These are phyloP conservation scores for Mizuhopecten yessoensis DNA, from an alignment of 1,140 invertebrate genomes.

Conservation along the genomic window DNA sequence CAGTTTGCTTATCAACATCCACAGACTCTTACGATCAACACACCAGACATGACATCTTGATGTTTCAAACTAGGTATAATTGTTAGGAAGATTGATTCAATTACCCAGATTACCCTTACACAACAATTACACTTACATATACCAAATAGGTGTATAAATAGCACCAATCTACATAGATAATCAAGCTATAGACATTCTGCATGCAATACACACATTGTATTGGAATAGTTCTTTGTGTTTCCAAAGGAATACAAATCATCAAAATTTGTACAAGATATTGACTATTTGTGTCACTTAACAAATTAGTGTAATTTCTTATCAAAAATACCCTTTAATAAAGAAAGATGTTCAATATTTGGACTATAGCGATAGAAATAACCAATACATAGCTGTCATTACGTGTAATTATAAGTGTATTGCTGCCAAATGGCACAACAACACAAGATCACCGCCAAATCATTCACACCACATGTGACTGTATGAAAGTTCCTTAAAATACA, in stretches of 20 bases:
- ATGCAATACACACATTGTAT: too few species aligned
- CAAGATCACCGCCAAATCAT: too few species aligned
- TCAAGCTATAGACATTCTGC: too few species aligned
- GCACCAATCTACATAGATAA: too few species aligned
- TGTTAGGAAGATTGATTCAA: neutral
- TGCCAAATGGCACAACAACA: neutral
- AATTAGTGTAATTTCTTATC: neutral
- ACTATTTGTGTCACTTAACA: neutral
- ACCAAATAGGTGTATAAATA: neutral
- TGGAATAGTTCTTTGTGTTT: too few species aligned
- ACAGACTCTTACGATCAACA: too few species aligned
- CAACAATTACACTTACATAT: neutral
- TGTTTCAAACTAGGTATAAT: neutral
- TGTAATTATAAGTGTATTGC: neutral
- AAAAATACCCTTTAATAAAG: neutral
- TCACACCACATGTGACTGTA: too few species aligned
- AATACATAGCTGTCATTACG: neutral
- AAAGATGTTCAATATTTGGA: neutral
- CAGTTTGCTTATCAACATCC: too few species aligned
- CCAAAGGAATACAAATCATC: neutral
- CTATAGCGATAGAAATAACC: neutral
- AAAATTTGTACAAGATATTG: neutral
- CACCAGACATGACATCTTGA: too few species aligned
- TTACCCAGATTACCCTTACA: neutral
- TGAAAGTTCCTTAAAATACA: too few species aligned